Conservation (phyloP, 2,113 vertebrate species). For the Zootoca vivipara region DNA sequence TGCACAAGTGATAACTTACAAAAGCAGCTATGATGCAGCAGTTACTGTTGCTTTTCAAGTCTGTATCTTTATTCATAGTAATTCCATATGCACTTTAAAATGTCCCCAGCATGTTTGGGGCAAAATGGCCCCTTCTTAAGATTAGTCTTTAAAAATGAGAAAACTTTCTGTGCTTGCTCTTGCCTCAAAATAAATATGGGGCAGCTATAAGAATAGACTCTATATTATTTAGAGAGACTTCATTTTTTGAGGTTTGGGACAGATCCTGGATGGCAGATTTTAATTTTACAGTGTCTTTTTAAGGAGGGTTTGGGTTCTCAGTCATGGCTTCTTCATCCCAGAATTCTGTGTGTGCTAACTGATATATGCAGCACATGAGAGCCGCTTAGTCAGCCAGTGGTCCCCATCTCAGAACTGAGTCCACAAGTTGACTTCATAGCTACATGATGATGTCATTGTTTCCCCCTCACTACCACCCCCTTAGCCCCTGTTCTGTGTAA, state of each 20-base stretch:
- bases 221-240: background rate
- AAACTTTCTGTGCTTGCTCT: background rate
- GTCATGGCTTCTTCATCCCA: too few species aligned
- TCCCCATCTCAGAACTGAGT: too few species aligned
- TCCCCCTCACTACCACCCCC: too few species aligned
- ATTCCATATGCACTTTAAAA: background rate
- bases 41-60: background rate
- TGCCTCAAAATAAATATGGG: background rate
- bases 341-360: too few species aligned
- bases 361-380: too few species aligned
- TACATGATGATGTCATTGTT: too few species aligned
- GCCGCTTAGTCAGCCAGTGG: too few species aligned
- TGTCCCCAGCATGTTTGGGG: background rate
- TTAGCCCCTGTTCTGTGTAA: too few species aligned
- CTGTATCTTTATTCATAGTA: background rate
- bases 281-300: too few species aligned
- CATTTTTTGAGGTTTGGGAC: background rate
- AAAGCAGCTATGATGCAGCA: background rate
- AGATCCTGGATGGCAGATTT: too few species aligned
- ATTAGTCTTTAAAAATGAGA: background rate
- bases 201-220: slow-evolving; percentile 14
- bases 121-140: background rate
- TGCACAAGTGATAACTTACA: background rate
- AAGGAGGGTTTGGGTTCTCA: too few species aligned
- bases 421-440: too few species aligned